Evolutionary conservation across 2,113 vertebrate species (phyloP), one percentile per base, ranked within the genome.

Genomic region (Thomomys bottae): DNA sequence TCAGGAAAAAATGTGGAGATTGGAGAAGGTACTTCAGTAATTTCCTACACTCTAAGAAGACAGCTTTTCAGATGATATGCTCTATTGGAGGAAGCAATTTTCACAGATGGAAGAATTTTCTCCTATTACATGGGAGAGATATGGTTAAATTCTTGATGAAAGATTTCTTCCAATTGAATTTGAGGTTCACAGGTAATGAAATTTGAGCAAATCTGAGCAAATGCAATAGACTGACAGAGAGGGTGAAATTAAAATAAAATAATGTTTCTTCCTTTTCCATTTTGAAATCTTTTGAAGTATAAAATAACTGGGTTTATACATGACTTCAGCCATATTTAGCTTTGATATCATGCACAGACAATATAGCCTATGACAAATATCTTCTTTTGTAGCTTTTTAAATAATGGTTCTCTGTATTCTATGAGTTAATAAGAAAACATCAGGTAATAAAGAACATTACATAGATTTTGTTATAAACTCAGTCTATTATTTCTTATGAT

Each of bases 101-200:
- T 95, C 88, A 95, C 3, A 2, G 94, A 93, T 94, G 90, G 94
- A 89, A 93, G 88, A 95, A 84, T 95, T 94, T 92, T 9, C 80
- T 18, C 68, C 38, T 95, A 95, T 95, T 93, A 90, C 90, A 83
- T 92, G 63, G 72, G n/a, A 64, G 59, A 94, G 88, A 94, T 82
- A 92, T 17, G 45, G 94, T 95, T 96, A 95, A 96, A 88, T 76
- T 94, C 88, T 87, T 88, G 91, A 94, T 94, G 67, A 95, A 90
- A 94, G 93, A 90, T 94, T 95, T 94, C 80, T 95, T 92, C 87
- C 79, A 96, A 40, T 92, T 96, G 88, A 95, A 40, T 92, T 94
- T 92, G 81, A 92, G 73, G 80, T 59, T 95, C 59, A 84, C 49
- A 80, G 64, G 81, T 90, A 94, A 94, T 96, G 81, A 94, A 95